Percentiles rank a stretch among this genome's conserved stretches.
Evolutionary conservation across 2,888 invertebrate genomes (phyloP).

Genomic region (Dendrolimus houi): DNA sequence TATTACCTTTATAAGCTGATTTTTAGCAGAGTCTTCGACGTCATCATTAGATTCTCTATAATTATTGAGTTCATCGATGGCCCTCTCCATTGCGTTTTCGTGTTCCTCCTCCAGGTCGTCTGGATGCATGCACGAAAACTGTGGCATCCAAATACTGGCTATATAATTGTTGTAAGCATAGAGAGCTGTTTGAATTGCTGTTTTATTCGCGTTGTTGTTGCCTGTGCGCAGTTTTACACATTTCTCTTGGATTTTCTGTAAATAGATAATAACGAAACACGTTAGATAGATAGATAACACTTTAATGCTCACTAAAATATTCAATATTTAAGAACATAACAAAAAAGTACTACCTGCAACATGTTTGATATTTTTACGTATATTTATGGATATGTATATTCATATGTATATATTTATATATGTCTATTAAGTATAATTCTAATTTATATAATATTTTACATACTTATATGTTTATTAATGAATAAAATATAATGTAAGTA

Average conservation of each 20-base stretch:
- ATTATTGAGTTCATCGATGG: constrained; percentile 5
- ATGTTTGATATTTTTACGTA: too few relatives aligned
- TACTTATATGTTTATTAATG: too few relatives aligned
- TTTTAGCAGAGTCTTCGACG: background rate
- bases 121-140: constrained; percentile 12
- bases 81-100: constrained; percentile 3
- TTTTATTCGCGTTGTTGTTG: constrained; percentile 13
- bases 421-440: too few relatives aligned
- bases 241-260: constrained; percentile 14
- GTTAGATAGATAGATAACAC: too few relatives aligned
- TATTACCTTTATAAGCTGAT: constrained; percentile 6
- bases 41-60: constrained; percentile 2
- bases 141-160: constrained; percentile 4
- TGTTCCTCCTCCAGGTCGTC: constrained; percentile 7
- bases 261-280: too few relatives aligned
- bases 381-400: too few relatives aligned
- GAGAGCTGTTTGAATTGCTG: constrained; percentile 7
- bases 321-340: too few relatives aligned
- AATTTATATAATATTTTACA: too few relatives aligned
- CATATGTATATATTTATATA: too few relatives aligned
- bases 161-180: constrained; percentile 10
- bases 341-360: too few relatives aligned
- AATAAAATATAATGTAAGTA: too few relatives aligned
- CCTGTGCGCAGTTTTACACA: constrained; percentile 10
- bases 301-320: too few relatives aligned